Conservation (phyloP, 64 coral and sea anemone species). For the Cladopsammia gracilis region DNA sequence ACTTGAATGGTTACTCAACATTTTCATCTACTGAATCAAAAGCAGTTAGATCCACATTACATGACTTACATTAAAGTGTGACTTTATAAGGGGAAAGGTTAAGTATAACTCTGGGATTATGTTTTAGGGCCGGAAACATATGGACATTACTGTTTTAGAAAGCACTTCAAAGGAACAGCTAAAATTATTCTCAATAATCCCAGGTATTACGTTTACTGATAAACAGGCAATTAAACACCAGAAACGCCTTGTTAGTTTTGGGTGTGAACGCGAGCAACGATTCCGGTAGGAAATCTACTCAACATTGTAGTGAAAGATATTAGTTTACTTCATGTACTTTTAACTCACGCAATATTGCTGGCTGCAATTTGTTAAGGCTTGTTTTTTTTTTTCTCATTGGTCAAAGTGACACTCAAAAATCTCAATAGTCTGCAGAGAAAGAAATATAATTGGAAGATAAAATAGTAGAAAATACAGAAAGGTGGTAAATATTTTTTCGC, state of each 20-base stretch:
- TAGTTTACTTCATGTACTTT: not conserved
- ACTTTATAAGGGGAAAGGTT: not conserved
- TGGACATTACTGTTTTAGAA: slow-evolving; percentile 7
- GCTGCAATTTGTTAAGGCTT: no score
- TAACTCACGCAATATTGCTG: not conserved
- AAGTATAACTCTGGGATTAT: slow-evolving; percentile 17
- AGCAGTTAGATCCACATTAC: no score
- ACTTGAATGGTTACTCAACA: no score
- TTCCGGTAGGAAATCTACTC: not conserved
- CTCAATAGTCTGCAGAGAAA: no score
- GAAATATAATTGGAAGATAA: no score
- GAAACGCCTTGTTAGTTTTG: slow-evolving; percentile 27
- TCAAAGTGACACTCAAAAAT: no score
- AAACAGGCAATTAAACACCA: not conserved
- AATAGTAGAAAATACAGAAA: no score
- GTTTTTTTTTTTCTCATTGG: no score
- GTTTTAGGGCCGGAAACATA: slow-evolving; percentile 43
- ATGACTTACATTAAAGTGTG: no score
- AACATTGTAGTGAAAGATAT: slow-evolving; percentile 19
- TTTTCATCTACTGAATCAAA: no score
- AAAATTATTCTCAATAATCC: not conserved
- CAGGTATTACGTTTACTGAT: not conserved
- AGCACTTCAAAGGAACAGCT: not conserved
- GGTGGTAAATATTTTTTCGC: no score
- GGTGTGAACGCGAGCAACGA: not conserved